Evolutionary conservation across 2,113 vertebrate genomes (phyloP).

Genomic region (Melanocharis versteri): DNA sequence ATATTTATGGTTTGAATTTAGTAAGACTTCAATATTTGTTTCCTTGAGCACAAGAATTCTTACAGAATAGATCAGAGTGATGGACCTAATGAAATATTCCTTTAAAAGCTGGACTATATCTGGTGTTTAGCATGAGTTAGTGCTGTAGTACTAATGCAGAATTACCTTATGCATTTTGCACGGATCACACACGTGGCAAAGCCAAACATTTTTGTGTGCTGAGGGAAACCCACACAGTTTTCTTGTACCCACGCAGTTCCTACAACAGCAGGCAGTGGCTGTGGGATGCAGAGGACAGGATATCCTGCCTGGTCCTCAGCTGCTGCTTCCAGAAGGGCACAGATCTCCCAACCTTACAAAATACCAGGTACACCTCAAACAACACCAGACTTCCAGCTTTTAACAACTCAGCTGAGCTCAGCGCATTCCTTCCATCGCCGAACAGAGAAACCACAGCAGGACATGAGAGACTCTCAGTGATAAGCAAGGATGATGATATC

Average conservation of each 20-base stretch:
- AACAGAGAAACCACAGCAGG: neutral
- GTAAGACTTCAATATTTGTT: neutral
- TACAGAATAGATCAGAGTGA: neutral
- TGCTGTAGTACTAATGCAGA: neutral
- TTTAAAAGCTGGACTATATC: neutral
- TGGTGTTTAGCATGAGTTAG: rapidly evolving
- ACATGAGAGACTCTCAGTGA: neutral
- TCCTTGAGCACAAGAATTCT: neutral
- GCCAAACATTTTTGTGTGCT: neutral
- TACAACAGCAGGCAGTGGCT: neutral
- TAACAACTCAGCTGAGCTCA: neutral
- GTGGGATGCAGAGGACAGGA: neutral
- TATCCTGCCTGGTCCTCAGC: neutral
- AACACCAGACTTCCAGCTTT: neutral
- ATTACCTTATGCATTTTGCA: neutral
- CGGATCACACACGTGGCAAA: neutral
- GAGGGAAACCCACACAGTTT: neutral
- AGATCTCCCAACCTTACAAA: neutral
- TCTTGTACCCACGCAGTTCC: neutral
- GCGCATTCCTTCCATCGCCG: neutral
- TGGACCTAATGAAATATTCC: neutral
- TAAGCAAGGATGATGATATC: neutral
- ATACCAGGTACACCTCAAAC: neutral
- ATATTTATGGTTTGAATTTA: neutral
- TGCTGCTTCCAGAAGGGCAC: neutral